Evolutionary conservation across 2,888 invertebrate species (phyloP), one percentile per base, ranked within the genome.

Genomic region (Petrolisthes manimaculis): DNA sequence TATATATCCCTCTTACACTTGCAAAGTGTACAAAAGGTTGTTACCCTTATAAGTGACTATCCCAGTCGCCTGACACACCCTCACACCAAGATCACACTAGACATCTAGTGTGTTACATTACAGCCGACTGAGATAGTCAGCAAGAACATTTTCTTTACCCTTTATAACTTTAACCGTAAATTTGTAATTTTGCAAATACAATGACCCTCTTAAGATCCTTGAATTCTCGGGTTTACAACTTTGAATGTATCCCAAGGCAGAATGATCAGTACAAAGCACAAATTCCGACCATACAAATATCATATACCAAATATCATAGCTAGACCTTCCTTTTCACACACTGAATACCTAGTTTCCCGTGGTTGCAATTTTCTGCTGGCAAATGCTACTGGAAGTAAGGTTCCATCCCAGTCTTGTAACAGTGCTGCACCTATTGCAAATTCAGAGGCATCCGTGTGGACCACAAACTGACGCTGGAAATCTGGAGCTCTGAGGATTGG

Each of bases 181-280:
- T 71, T 91, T 86, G 51, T 89, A 91, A 9, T 61, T 78, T 80
- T 91, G 90, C 12, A 92, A n/a, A 8, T 24, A 83, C 51, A 91
- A 51, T 0, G 87, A 79, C 91, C 91, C 91, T 6, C 91, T 84
- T n/a, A 91, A 90, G 18, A 92, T 71, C 56, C 90, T 21, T 6
- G 89, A 86, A 4, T 89, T 80, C 2, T 91, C 90, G 14, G 90
- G 89, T 69, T 91, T 91, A 9, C 87, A 24, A 5, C 71, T 87
- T 3, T 69, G 24, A 4, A 92, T 37, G 81, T 90, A 90, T 4
- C 67, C 18, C n/a, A 92, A 82, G 2, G 90, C 77, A 21, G 89
- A 80, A 79, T 92, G 92, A 69, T 92, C 91, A 5, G 92, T 92
- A 18, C 91, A 81, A 0, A 92, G 51, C 18, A 69, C 80, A 55